A percentile compares a stretch with the other conserved stretches of the same genome.
Evolutionary conservation across 2,797 vertebrate genomes (phyloP).

Genomic region (Poeciliopsis infans): DNA sequence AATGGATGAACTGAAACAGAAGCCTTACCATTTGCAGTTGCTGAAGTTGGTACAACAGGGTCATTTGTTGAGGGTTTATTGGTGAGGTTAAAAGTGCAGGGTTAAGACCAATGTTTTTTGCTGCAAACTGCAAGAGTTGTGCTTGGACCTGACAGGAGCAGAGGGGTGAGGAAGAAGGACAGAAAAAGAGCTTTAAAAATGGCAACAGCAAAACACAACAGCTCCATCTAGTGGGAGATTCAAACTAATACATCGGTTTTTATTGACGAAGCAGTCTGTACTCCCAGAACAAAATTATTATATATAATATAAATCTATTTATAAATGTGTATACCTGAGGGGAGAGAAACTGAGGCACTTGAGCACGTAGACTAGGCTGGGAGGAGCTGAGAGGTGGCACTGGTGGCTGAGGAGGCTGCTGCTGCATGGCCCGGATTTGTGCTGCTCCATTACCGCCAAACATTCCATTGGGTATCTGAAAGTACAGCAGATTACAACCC

Average conservation of each 20-base stretch:
- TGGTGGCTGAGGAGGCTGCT: conserved; percentile 89
- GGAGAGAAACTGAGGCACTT: conserved; percentile 99
- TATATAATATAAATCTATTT: not conserved
- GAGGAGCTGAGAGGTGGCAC: conserved; percentile 97
- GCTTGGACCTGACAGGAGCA: conserved; percentile 92
- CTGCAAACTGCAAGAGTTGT: conserved; percentile 99
- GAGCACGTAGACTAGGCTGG: conserved; percentile 99
- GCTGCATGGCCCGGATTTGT: conserved; percentile 71
- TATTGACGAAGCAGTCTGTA: not conserved
- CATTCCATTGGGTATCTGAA: conserved; percentile 95
- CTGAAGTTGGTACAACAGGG: conserved; percentile 99
- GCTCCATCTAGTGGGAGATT: conserved; percentile 20
- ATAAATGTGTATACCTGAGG: conserved; percentile 67
- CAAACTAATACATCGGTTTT: not conserved
- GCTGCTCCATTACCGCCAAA: conserved; percentile 93
- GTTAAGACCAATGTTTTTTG: conserved; percentile 99
- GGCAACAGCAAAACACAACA: conserved; percentile 4
- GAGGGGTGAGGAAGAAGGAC: not conserved
- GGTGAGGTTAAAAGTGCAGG: conserved; percentile 99
- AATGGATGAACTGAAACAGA: not conserved
- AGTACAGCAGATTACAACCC: conserved; percentile 6
- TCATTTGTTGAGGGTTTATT: conserved; percentile 99
- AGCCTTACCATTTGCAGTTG: conserved; percentile 98
- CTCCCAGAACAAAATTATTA: not conserved
- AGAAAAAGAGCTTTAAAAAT: conserved; percentile 19